A percentile compares a stretch with the other conserved stretches of the same genome.
These are phyloP conservation scores for Nebria salina DNA, from an alignment of 2,888 invertebrate genomes.

Conservation along the genomic window DNA sequence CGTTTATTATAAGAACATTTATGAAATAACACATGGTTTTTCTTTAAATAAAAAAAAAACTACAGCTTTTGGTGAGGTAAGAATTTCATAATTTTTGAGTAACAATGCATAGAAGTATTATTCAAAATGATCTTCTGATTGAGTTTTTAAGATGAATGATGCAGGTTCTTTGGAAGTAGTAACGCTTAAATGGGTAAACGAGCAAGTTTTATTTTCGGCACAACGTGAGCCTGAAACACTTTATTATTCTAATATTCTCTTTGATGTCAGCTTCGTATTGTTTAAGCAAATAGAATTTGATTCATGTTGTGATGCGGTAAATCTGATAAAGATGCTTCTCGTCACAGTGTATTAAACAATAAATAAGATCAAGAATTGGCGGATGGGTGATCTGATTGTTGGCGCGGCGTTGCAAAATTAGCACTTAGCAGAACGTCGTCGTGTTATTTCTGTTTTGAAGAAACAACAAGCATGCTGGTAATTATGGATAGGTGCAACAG, in stretches of 20 bases:
- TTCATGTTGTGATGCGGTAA: constrained; percentile 20
- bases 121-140: no score
- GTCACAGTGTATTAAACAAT: neutral
- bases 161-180: no score
- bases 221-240: constrained; percentile 23
- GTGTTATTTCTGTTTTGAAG: neutral
- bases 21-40: no score
- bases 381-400: neutral
- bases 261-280: constrained; percentile 23
- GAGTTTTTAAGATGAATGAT: no score
- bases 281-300: constrained; percentile 30
- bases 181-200: constrained; percentile 27
- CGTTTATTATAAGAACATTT: no score
- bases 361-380: neutral
- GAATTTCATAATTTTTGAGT: no score
- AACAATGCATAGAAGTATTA: no score
- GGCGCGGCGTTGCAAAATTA: neutral
- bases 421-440: neutral
- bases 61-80: no score
- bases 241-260: constrained; percentile 39
- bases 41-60: no score
- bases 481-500: neutral
- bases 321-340: constrained; percentile 30
- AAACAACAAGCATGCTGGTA: neutral
- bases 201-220: constrained; percentile 19